Evolutionary conservation across 1,140 invertebrate species (phyloP), one percentile per base, ranked within the genome.

Genomic region (Zaprionus lachaisei): DNA sequence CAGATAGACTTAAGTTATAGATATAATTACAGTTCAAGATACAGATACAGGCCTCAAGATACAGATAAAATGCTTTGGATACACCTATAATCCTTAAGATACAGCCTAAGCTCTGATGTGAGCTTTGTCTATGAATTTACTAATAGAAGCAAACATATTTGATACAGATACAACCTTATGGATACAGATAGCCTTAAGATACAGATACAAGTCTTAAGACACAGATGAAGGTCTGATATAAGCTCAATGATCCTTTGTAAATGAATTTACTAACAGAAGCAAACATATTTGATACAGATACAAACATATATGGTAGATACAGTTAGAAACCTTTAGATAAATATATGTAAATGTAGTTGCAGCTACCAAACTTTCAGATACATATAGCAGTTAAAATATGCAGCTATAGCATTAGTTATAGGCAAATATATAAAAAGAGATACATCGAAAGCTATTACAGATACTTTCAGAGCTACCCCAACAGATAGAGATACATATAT

Each of bases 391-490:
- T 7, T 17, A 1, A 17, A 4, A 17, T 0, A 44, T 44, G 15
- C 41, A 62, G 17, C 5, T 22, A 5, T 1, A 62, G 9, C 9
- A 17, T 17, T 1, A 17, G n/a, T n/a, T 20, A 49, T 15, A 7
- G 15, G 7, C 15, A n/a, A n/a, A n/a, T 0, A 41, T 5, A n/a
- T n/a, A 0, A 0, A 0, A 7, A n/a, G 0, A n/a, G 38, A 41
- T 41, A 41, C 5, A n/a, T 2, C 1, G 22, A 1, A 11, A 49
- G 17, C 4, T 4, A 49, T n/a, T 17, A 6, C 2, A 44, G 41
- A 47, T 47, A 47, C 41, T 34, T 11, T 11, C 4, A 34, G 31
- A 47, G n/a, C 2, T 17, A 9, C 38, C 5, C 7, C 41, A 17
- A 17, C n/a, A 17, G n/a, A 1, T n/a, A 7, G 15, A 47, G 41